These are phyloP conservation scores for Bellardia bayeri DNA, from an alignment of 2,888 invertebrate genomes.

Conservation along the genomic window DNA sequence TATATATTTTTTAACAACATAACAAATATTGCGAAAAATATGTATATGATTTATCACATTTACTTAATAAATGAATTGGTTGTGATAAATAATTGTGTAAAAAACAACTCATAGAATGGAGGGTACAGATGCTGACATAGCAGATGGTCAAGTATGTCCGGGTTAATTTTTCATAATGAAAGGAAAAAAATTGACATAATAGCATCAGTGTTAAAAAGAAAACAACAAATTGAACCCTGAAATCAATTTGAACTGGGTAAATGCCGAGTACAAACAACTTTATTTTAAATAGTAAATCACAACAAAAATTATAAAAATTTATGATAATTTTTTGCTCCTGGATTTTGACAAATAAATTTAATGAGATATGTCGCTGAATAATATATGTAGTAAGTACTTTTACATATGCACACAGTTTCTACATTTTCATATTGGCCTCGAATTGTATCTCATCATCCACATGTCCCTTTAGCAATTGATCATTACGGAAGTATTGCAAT, in stretches of 20 bases:
- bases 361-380: slow-evolving; percentile 77
- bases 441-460: slow-evolving; percentile 61
- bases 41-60: slow-evolving; percentile 52
- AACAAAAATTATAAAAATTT: slow-evolving; percentile 36
- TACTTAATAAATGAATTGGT: slow-evolving; percentile 44
- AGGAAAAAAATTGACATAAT: not conserved
- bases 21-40: slow-evolving; percentile 2
- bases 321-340: slow-evolving; percentile 47
- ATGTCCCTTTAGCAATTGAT: slow-evolving; percentile 65
- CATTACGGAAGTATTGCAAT: slow-evolving; percentile 71
- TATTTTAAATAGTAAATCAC: slow-evolving; percentile 16
- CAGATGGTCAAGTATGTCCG: slow-evolving; percentile 40
- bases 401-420: slow-evolving; percentile 22
- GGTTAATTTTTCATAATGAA: slow-evolving; percentile 39
- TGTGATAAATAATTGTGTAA: not conserved
- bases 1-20: slow-evolving; percentile 11
- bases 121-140: slow-evolving; percentile 13
- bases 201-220: slow-evolving; percentile 3
- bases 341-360: slow-evolving; percentile 83
- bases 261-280: slow-evolving; percentile 32
- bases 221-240: slow-evolving; percentile 37
- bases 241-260: slow-evolving; percentile 21
- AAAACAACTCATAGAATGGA: not conserved
- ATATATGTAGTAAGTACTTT: slow-evolving; percentile 21
- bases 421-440: slow-evolving; percentile 58